Conservation (phyloP, 2,113 vertebrate species). For the Onychostoma macrolepis region DNA sequence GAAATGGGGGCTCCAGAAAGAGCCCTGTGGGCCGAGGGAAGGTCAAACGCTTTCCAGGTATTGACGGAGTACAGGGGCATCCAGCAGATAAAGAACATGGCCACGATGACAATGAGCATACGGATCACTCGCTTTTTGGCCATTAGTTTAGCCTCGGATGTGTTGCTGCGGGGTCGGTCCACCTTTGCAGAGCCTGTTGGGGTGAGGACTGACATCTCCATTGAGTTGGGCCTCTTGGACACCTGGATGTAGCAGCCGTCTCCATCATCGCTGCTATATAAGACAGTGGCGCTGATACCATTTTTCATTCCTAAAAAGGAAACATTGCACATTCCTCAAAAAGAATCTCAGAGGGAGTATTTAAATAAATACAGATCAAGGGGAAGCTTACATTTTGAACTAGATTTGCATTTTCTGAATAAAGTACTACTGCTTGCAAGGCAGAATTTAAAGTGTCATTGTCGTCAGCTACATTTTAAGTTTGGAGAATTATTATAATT, state of each 20-base stretch:
- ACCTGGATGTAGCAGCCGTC: constrained; percentile 90
- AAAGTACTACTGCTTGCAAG: not conserved
- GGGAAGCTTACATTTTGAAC: not conserved
- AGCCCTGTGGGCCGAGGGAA: constrained; percentile 72
- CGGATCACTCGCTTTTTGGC: constrained; percentile 94
- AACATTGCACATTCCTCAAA: not conserved
- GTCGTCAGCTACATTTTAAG: not conserved
- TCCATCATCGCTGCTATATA: constrained; percentile 73
- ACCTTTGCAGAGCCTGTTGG: constrained; percentile 56
- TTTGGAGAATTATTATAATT: not conserved
- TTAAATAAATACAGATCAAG: not conserved
- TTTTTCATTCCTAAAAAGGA: constrained; percentile 71
- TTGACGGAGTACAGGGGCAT: constrained; percentile 91
- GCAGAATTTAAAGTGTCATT: not conserved
- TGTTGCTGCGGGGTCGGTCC: constrained; percentile 78
- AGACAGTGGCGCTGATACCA: constrained; percentile 49
- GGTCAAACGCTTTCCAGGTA: constrained; percentile 90
- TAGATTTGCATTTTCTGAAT: not conserved
- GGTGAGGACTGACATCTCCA: constrained; percentile 86
- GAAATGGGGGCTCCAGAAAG: constrained; percentile 91
- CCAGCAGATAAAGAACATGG: constrained; percentile 93
- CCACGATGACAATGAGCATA: constrained; percentile 93
- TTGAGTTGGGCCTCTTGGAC: constrained; percentile 65
- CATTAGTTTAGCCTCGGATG: constrained; percentile 84
- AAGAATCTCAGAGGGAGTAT: constrained; percentile 1